phyloP scores from a whole-genome alignment of 2,797 vertebrate species.

The Hemibagrus guttatus region DNA sequence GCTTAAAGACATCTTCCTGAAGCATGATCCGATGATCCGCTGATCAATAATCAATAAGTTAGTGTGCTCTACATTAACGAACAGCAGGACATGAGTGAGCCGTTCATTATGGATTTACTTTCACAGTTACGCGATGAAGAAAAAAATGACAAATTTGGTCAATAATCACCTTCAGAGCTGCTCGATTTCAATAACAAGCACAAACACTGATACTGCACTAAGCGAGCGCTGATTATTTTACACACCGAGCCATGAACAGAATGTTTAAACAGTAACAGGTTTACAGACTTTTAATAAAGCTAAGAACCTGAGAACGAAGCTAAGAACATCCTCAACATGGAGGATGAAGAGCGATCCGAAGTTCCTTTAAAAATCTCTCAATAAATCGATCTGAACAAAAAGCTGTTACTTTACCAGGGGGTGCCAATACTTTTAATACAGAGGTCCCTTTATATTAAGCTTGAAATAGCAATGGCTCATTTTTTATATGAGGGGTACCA shows the following conservation, averaged over 20 bases:
- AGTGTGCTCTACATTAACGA: not conserved
- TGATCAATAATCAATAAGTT: conserved; percentile 13
- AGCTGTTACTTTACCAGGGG: not conserved
- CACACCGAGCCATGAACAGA: not conserved
- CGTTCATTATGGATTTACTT: conserved; percentile 8
- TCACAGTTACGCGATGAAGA: not conserved
- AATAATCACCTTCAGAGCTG: not conserved
- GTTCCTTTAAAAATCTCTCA: not conserved
- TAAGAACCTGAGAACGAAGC: not conserved
- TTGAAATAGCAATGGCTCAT: not conserved
- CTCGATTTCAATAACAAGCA: not conserved
- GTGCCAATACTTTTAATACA: not conserved
- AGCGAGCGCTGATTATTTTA: not conserved
- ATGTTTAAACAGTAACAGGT: not conserved
- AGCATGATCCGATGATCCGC: not conserved
- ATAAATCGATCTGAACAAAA: not conserved
- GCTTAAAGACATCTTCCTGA: not conserved
- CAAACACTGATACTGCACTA: not conserved
- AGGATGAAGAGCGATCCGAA: not conserved
- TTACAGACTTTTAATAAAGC: not conserved
- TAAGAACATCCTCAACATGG: not conserved
- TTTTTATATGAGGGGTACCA: not conserved
- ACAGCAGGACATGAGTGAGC: not conserved
- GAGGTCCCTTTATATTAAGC: not conserved
- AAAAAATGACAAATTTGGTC: not conserved